Evolutionary conservation across 2,113 vertebrate genomes (phyloP).

Genomic region (Egretta garzetta): DNA sequence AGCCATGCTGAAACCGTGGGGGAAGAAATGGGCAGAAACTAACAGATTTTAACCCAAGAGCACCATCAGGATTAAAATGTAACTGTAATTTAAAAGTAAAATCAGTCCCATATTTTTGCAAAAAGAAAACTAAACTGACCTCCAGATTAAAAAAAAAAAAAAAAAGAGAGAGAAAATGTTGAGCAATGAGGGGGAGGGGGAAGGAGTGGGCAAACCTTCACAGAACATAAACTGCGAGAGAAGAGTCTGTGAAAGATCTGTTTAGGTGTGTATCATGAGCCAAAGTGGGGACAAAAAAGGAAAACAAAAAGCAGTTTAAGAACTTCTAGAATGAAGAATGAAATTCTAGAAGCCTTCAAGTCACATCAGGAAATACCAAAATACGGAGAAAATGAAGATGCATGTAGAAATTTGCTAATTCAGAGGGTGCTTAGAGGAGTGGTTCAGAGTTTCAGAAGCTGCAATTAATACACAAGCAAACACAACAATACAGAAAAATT

Average conservation of each 20-base stretch:
- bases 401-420: background rate
- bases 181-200: background rate
- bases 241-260: conserved; percentile 46
- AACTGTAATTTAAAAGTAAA: conserved; percentile 49
- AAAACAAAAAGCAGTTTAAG: conserved; percentile 17
- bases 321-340: background rate
- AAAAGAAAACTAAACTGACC: conserved; percentile 43
- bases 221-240: conserved; percentile 42
- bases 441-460: background rate
- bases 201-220: conserved; percentile 43
- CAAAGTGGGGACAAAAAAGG: background rate
- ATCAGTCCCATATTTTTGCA: conserved; percentile 7
- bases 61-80: background rate
- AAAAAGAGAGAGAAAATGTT: background rate
- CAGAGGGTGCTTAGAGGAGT: background rate
- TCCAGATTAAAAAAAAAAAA: conserved; percentile 20
- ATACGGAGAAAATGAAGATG: background rate
- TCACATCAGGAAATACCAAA: background rate
- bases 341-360: background rate
- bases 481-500: background rate
- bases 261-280: background rate
- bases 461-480: conserved; percentile 3
- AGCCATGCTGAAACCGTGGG: background rate
- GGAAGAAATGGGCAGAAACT: background rate
- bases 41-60: conserved; percentile 1